Evolutionary conservation across 2,113 vertebrate genomes (phyloP).

Genomic region (Perognathus longimembris): DNA sequence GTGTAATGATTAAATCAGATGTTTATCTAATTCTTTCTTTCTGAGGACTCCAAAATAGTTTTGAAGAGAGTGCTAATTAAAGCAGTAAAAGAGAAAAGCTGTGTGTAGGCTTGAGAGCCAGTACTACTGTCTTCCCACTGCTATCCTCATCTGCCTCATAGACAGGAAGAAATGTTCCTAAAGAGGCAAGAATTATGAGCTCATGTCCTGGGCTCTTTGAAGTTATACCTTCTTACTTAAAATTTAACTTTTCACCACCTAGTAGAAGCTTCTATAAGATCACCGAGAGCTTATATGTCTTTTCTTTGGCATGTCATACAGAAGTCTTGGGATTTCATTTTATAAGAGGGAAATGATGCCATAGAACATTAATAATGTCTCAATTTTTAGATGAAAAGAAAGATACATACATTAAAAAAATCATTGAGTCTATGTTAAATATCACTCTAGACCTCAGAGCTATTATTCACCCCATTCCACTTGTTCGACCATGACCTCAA

Average conservation of each 20-base stretch:
- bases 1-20: not conserved
- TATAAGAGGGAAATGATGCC: slow-evolving; percentile 64
- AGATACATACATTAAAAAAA: slow-evolving; percentile 68
- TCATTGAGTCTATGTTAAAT: slow-evolving; percentile 73
- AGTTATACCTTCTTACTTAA: not conserved
- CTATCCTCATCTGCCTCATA: not conserved
- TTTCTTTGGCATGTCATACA: not conserved
- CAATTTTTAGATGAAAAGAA: slow-evolving; percentile 70
- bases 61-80: not conserved
- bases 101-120: not conserved
- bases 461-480: slow-evolving; percentile 68
- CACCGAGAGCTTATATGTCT: not conserved
- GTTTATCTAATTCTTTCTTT: not conserved
- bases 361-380: slow-evolving; percentile 63
- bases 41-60: not conserved
- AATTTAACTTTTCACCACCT: not conserved
- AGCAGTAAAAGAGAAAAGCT: not conserved
- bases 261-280: not conserved
- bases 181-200: not conserved
- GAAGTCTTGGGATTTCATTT: slow-evolving; percentile 38
- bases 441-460: slow-evolving; percentile 69
- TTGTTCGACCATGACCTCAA: slow-evolving; percentile 69
- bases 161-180: not conserved
- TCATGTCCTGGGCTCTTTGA: not conserved
- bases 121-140: accelerated